Percentiles rank a stretch among this genome's conserved stretches.
Conservation (phyloP, 2,797 vertebrate genomes). For the Microctenopoma stevenorrisi region DNA sequence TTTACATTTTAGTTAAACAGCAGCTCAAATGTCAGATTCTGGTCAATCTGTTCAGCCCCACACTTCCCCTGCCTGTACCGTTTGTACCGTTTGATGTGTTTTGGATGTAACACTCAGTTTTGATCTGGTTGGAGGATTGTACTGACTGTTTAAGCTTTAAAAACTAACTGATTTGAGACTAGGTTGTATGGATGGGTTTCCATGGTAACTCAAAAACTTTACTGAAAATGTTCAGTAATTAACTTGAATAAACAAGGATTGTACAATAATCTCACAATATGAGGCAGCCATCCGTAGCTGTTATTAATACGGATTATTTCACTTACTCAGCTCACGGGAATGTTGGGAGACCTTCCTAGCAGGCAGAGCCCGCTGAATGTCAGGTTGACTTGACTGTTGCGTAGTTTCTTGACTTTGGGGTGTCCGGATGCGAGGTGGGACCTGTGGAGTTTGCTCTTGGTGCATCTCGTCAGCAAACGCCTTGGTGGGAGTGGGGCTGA, state of each 20-base stretch:
- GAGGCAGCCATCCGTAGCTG: neutral
- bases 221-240: neutral
- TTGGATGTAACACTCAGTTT: neutral
- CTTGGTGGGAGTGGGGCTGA: slow-evolving; percentile 45
- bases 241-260: neutral
- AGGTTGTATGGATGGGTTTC: neutral
- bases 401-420: slow-evolving; percentile 35
- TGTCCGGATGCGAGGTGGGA: slow-evolving; percentile 63
- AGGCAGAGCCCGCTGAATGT: slow-evolving; percentile 38
- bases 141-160: neutral
- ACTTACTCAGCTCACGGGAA: slow-evolving; percentile 44
- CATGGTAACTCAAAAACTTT: neutral
- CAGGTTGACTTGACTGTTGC: slow-evolving; percentile 30
- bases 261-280: neutral
- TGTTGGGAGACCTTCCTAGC: slow-evolving; percentile 23
- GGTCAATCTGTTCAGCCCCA: neutral
- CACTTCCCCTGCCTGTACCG: neutral
- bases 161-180: neutral
- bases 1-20: neutral
- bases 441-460: slow-evolving; percentile 56
- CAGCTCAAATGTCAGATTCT: neutral
- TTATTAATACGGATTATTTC: neutral
- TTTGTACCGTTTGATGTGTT: neutral
- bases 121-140: neutral
- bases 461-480: slow-evolving; percentile 52